A percentile compares a stretch with the other conserved stretches of the same genome.
Conservation (phyloP, 2,888 invertebrate genomes). For the Drosophila parthenogenetica region DNA sequence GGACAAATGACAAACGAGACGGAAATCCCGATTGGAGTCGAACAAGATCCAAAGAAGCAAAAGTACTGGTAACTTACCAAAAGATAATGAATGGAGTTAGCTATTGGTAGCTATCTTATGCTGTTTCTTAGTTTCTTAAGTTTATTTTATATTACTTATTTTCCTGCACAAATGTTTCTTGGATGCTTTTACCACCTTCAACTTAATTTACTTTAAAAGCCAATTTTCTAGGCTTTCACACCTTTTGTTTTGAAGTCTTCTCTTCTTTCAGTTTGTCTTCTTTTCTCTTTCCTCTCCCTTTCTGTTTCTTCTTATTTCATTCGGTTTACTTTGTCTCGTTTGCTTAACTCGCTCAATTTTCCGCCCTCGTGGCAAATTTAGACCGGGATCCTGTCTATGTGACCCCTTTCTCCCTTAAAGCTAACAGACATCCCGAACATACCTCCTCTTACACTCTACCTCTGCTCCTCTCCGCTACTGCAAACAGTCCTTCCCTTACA, state of each 20-base stretch:
- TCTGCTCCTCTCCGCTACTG: background rate
- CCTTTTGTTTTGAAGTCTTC: background rate
- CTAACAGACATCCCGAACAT: background rate
- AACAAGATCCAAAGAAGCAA: conserved; percentile 23
- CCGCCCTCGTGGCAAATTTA: conserved; percentile 35
- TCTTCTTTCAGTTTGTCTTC: background rate
- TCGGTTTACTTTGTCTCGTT: conserved; percentile 39
- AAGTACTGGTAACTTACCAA: background rate
- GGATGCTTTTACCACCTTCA: background rate
- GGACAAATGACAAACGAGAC: conserved; percentile 24
- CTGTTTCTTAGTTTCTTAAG: background rate
- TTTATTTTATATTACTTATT: background rate
- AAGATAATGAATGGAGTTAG: conserved; percentile 20
- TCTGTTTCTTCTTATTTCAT: background rate
- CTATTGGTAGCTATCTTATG: conserved; percentile 5
- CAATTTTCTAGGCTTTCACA: background rate
- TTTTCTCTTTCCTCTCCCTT: background rate
- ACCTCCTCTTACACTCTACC: background rate
- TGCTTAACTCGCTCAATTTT: conserved; percentile 43
- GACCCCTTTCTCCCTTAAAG: conserved; percentile 13
- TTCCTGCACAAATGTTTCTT: background rate
- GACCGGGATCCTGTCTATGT: conserved; percentile 9
- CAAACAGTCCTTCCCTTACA: too few species aligned
- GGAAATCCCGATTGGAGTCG: conserved; percentile 9
- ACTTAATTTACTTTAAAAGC: too few species aligned